Evolutionary conservation across 2,888 invertebrate species (phyloP).

Genomic region (Acanthococcus lagerstroemiae): DNA sequence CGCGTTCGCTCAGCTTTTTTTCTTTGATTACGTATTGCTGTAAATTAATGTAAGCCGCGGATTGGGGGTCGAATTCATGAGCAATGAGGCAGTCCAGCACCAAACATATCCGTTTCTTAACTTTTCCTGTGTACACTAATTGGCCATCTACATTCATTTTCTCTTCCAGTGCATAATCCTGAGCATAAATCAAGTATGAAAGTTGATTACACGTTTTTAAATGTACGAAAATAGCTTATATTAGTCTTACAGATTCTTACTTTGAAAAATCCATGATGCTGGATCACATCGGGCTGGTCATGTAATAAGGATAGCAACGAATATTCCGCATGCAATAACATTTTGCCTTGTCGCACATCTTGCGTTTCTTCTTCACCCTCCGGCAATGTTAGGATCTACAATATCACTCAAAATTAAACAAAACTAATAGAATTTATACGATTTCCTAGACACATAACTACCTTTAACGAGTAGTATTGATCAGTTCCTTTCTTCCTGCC

Average conservation of each 20-base stretch:
- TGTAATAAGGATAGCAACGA: slow-evolving; percentile 58
- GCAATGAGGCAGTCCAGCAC: slow-evolving; percentile 63
- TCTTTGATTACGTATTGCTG: slow-evolving; percentile 68
- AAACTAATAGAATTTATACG: background rate
- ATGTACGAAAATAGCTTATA: background rate
- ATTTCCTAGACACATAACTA: slow-evolving; percentile 38
- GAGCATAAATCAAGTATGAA: slow-evolving; percentile 23
- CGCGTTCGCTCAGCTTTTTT: slow-evolving; percentile 61
- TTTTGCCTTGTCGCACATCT: slow-evolving; percentile 67
- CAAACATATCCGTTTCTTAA: slow-evolving; percentile 54
- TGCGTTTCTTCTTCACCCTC: slow-evolving; percentile 51
- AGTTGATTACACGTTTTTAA: background rate
- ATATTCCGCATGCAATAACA: slow-evolving; percentile 66
- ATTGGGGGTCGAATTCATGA: slow-evolving; percentile 52
- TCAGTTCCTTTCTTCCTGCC: slow-evolving; percentile 60
- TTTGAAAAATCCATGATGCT: slow-evolving; percentile 66
- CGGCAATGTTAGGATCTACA: slow-evolving; percentile 39
- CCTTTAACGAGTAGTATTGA: slow-evolving; percentile 60
- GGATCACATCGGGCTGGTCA: slow-evolving; percentile 61
- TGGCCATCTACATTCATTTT: slow-evolving; percentile 47
- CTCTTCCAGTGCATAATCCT: slow-evolving; percentile 62
- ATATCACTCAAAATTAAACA: slow-evolving; percentile 15
- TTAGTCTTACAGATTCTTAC: slow-evolving; percentile 43
- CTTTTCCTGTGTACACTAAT: slow-evolving; percentile 48
- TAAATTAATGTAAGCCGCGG: slow-evolving; percentile 54